A percentile compares a stretch with the other conserved stretches of the same genome.
These are phyloP conservation scores for Gymnorhina tibicen DNA, from an alignment of 2,113 vertebrate species.

Conservation along the genomic window DNA sequence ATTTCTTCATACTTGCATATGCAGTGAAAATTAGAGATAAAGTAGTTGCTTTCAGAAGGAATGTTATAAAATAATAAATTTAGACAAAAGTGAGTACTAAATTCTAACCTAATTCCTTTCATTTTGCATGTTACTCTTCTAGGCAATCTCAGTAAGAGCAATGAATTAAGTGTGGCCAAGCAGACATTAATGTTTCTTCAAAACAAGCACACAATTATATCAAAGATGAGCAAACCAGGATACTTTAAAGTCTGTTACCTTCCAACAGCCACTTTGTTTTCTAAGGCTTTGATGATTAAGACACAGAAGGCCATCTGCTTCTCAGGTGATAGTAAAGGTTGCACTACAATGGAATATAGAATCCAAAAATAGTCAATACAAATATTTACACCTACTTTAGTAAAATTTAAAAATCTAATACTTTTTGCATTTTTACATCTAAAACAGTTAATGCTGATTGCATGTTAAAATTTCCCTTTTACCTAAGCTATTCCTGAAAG, in stretches of 20 bases:
- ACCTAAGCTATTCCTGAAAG: background rate
- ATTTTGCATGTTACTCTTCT: background rate
- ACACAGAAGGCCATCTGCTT: background rate
- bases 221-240: background rate
- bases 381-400: background rate
- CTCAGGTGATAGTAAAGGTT: background rate
- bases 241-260: background rate
- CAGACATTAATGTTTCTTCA: background rate
- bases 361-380: background rate
- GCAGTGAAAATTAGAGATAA: background rate
- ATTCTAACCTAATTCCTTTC: background rate
- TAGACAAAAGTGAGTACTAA: background rate
- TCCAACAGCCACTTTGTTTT: background rate
- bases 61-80: background rate
- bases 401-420: background rate
- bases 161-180: background rate
- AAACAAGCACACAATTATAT: background rate
- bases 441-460: background rate
- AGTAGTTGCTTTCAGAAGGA: background rate
- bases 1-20: background rate
- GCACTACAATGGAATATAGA: background rate
- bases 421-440: background rate
- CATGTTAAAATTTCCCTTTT: background rate
- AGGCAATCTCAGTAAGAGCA: background rate
- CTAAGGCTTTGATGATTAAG: slow-evolving; percentile 45